These are phyloP conservation scores for Pseudomyrmex pallidus DNA, from an alignment of 1,140 invertebrate genomes.

Conservation along the genomic window DNA sequence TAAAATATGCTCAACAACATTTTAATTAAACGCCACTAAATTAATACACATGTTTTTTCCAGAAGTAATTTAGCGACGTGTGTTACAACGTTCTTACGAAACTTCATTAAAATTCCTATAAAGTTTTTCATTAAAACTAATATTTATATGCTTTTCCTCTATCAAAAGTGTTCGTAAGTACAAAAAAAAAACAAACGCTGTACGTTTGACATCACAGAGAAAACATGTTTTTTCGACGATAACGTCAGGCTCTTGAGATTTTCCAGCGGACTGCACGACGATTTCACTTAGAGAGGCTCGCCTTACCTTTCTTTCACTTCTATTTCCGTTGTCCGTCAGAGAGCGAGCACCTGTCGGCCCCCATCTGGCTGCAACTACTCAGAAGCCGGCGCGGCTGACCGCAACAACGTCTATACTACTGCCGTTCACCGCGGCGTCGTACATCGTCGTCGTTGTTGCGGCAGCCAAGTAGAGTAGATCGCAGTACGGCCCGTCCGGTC, in stretches of 20 bases:
- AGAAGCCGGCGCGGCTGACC: slow-evolving; percentile 77
- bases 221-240: neutral
- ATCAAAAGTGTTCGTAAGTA: neutral
- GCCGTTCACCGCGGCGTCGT: slow-evolving; percentile 50
- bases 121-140: slow-evolving; percentile 2
- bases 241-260: neutral
- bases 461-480: slow-evolving; percentile 63
- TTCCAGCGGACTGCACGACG: neutral
- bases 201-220: neutral
- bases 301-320: neutral
- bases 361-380: slow-evolving; percentile 75
- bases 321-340: slow-evolving; percentile 39
- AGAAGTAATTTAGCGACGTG: neutral
- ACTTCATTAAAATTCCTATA: no score
- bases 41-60: neutral
- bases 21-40: neutral
- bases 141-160: neutral
- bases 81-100: no score
- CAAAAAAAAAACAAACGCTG: no score
- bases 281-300: slow-evolving; percentile 32
- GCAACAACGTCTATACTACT: slow-evolving; percentile 80
- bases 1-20: neutral
- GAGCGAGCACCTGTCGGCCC: slow-evolving; percentile 74
- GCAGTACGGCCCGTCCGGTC: slow-evolving; percentile 47
- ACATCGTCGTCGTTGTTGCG: slow-evolving; percentile 60